These are phyloP conservation scores for Coenonympha arcania DNA, from an alignment of 2,888 invertebrate genomes.

Conservation along the genomic window DNA sequence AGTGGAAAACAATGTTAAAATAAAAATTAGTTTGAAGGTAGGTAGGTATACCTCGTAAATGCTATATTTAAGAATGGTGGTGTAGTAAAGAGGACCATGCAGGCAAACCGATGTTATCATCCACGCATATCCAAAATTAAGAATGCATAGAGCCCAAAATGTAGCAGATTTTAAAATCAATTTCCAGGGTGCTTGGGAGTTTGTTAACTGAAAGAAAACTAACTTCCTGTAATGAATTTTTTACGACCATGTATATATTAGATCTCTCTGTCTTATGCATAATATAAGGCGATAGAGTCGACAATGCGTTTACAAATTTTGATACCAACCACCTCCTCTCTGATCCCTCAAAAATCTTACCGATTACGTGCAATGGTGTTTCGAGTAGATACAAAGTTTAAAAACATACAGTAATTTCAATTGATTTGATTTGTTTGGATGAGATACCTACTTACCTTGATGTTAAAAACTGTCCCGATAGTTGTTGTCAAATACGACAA, in stretches of 20 bases:
- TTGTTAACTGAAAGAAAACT: constrained; percentile 59
- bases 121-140: constrained; percentile 68
- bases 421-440: background rate
- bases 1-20: no score
- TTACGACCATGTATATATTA: no score
- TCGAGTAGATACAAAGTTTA: no score
- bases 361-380: no score
- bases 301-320: no score
- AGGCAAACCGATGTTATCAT: constrained; percentile 59
- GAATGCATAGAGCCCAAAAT: constrained; percentile 59
- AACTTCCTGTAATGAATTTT: no score
- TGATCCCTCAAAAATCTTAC: no score
- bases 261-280: no score
- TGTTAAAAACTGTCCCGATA: constrained; percentile 64
- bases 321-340: no score
- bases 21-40: no score
- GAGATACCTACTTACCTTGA: constrained; percentile 44
- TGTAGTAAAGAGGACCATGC: constrained; percentile 59
- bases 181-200: constrained; percentile 57
- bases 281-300: no score
- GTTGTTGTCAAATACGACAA: constrained; percentile 74
- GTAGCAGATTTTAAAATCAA: constrained; percentile 53
- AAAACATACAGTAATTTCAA: no score
- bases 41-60: constrained; percentile 54
- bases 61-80: constrained; percentile 44